phyloP scores from a whole-genome alignment of 2,113 vertebrate genomes.

The Psophia crepitans region DNA sequence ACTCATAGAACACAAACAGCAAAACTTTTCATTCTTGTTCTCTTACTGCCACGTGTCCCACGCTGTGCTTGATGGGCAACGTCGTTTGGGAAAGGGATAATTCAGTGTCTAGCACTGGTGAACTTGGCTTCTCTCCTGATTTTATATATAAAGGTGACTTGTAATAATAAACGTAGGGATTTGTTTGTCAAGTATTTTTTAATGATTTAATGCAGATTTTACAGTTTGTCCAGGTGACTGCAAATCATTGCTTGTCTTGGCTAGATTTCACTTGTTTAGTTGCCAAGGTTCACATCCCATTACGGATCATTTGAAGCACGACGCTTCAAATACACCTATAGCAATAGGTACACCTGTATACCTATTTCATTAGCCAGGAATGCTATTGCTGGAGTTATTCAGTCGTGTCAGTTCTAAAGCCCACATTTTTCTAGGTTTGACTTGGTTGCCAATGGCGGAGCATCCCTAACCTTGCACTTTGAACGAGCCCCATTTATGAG shows the following conservation, averaged over 20 bases:
- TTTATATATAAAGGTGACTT: not conserved
- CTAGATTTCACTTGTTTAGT: not conserved
- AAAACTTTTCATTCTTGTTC: not conserved
- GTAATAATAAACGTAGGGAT: not conserved
- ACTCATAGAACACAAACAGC: not conserved
- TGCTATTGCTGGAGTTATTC: not conserved
- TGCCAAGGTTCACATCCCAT: not conserved
- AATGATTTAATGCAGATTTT: not conserved
- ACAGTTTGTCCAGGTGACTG: not conserved
- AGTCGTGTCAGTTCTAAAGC: constrained; percentile 2
- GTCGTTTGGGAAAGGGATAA: not conserved
- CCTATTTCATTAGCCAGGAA: not conserved
- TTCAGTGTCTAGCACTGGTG: not conserved
- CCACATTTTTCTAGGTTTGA: constrained; percentile 84
- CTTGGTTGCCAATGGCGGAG: constrained; percentile 94
- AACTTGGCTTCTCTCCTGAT: not conserved
- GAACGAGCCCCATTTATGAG: constrained; percentile 95
- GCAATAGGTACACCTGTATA: not conserved
- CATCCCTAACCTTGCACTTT: constrained; percentile 92
- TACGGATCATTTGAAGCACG: not conserved
- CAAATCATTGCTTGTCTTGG: not conserved
- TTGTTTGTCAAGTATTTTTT: not conserved
- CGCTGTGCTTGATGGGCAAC: not conserved
- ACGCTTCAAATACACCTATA: not conserved
- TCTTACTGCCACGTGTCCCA: not conserved